These are phyloP conservation scores for Parotocinclus haroldoi DNA, from an alignment of 2,797 vertebrate species.

Conservation along the genomic window DNA sequence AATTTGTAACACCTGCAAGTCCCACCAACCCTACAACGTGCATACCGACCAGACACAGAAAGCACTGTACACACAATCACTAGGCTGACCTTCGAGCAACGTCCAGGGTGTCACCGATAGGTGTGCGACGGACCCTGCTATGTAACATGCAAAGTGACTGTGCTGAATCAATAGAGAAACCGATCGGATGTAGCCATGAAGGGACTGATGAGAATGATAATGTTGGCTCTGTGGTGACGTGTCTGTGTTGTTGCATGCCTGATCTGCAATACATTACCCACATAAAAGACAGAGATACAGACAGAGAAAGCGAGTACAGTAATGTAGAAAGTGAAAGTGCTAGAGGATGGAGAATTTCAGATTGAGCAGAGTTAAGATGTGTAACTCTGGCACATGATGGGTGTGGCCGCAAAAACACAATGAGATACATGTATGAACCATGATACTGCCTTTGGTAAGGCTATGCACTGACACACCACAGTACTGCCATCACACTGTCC, in stretches of 20 bases:
- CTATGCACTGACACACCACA: too few species aligned
- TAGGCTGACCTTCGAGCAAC: not conserved
- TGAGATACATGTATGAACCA: too few species aligned
- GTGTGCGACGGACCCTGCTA: constrained; percentile 6
- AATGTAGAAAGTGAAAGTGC: constrained; percentile 25
- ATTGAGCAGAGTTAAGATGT: constrained; percentile 33
- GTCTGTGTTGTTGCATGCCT: constrained; percentile 43
- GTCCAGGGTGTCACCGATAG: constrained; percentile 3
- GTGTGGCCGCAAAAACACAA: not conserved
- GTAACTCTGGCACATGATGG: constrained; percentile 25
- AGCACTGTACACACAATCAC: not conserved
- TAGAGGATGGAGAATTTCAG: constrained; percentile 31
- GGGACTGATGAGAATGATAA: constrained; percentile 27
- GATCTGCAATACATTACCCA: constrained; percentile 41
- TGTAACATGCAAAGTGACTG: constrained; percentile 4
- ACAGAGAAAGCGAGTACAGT: constrained; percentile 8
- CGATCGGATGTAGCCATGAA: constrained; percentile 40
- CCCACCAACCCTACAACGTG: too few species aligned
- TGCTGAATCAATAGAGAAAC: constrained; percentile 25
- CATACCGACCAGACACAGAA: too few species aligned
- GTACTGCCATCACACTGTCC: too few species aligned
- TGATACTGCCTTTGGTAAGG: too few species aligned
- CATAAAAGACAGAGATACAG: constrained; percentile 12
- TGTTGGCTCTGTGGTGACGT: constrained; percentile 18
- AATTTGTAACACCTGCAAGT: too few species aligned